Evolutionary conservation across 1,140 invertebrate species (phyloP).

Genomic region (Andrena cerasifolii): DNA sequence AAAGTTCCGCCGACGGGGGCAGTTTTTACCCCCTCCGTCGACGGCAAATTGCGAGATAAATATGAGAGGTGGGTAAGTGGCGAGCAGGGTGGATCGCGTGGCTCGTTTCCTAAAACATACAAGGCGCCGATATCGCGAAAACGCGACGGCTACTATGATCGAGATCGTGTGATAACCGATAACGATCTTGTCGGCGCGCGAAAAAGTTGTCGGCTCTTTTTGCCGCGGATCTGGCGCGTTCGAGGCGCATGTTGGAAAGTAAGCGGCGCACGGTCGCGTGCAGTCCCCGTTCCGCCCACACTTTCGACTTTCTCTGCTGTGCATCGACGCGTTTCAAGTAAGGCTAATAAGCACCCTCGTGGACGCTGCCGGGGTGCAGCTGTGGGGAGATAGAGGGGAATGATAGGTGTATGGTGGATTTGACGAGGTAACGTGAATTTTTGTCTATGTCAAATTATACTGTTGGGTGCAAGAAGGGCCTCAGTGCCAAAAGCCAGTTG

Average conservation of each 20-base stretch:
- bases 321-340: no score
- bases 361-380: no score
- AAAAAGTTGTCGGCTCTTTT: conserved; percentile 31
- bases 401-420: no score
- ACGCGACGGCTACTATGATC: conserved; percentile 8
- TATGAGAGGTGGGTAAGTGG: no score
- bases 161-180: conserved; percentile 22
- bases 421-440: no score
- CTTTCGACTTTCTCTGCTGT: conserved; percentile 4
- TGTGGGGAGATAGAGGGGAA: no score
- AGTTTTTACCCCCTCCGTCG: not conserved
- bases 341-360: no score
- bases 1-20: not conserved
- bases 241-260: not conserved
- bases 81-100: not conserved
- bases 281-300: conserved; percentile 16
- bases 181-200: conserved; percentile 26
- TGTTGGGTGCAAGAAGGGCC: no score
- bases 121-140: conserved; percentile 9
- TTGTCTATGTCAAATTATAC: no score
- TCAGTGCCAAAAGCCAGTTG: no score
- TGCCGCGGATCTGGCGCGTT: not conserved
- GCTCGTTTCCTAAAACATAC: not conserved
- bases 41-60: not conserved
- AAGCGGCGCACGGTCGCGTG: not conserved